Base-by-base conservation (phyloP, 2,797 vertebrate genomes). In the Gymnodraco acuticeps region DNA sequence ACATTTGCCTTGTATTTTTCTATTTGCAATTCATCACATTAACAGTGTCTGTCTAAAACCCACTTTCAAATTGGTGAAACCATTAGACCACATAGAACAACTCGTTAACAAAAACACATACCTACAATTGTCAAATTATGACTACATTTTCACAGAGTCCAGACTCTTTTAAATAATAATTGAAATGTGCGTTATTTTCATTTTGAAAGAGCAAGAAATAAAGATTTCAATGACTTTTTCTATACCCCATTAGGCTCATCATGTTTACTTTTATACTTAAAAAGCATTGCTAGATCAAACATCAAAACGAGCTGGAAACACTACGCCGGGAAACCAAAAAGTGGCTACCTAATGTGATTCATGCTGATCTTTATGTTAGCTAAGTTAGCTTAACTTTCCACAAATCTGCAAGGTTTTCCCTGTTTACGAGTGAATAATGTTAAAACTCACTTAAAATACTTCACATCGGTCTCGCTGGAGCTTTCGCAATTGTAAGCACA, bases 381-480 rank as follows among this genome's bases (percentile, higher is more conserved):
- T 64, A 47, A 23, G 19, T n/a, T 68, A 70, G n/a, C 76, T 60
- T 3, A 3, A 61, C 47, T 31, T 0, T 3, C 31, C 16, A 61
- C 2, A 53, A 15, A 63, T 15, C 17, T 19, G 43, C 52, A 7
- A 33, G 27, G 4, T 50, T 15, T 19, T 31, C 6, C 0, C 17
- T 53, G 12, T 11, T 45, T 69, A 12, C 13, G 5, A 1, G 2
- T 9, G 10, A 65, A 0, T 63, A 70, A 59, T 8, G 43, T 45
- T 12, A 2, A 58, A 16, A 89, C 92, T 92, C 68, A 94, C 93
- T 93, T 94, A 77, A 94, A 93, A 73, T 71, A 93, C 81, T 91
- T 93, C 12, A 89, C 70, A 41, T 90, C 87, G n/a, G 87, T 62
- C 6, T 87, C 77, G 14, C 64, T 60, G 27, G 90, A 51, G 23